Conservation (phyloP, 2,113 vertebrate genomes). For the Tupaia tana region DNA sequence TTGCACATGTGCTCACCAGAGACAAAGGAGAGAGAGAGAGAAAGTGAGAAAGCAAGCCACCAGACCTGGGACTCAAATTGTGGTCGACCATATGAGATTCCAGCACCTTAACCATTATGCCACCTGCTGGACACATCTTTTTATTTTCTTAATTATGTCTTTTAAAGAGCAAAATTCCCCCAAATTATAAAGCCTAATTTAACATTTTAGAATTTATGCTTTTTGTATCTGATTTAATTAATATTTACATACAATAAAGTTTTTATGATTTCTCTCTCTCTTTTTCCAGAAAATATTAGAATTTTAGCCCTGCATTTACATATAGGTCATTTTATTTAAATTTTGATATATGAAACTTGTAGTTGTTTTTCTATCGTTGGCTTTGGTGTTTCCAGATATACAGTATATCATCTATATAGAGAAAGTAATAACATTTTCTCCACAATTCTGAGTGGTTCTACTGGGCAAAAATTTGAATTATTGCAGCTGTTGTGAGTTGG, state of each 20-base stretch:
- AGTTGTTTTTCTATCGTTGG: neutral
- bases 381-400: neutral
- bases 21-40: no score
- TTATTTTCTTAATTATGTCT: neutral
- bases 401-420: neutral
- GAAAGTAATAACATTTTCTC: neutral
- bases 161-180: neutral
- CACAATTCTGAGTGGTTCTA: neutral
- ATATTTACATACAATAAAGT: neutral
- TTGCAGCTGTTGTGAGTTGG: neutral
- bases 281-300: neutral
- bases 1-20: no score
- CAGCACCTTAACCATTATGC: no score
- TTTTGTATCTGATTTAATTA: neutral
- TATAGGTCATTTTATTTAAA: neutral
- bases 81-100: no score
- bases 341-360: neutral
- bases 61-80: no score
- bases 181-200: neutral
- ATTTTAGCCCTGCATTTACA: neutral
- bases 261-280: neutral
- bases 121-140: neutral
- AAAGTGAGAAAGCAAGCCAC: no score
- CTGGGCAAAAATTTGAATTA: slow-evolving; percentile 3
- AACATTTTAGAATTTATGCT: neutral